These are phyloP conservation scores for Eonycteris spelaea DNA, from an alignment of 2,113 vertebrate genomes.

Conservation along the genomic window DNA sequence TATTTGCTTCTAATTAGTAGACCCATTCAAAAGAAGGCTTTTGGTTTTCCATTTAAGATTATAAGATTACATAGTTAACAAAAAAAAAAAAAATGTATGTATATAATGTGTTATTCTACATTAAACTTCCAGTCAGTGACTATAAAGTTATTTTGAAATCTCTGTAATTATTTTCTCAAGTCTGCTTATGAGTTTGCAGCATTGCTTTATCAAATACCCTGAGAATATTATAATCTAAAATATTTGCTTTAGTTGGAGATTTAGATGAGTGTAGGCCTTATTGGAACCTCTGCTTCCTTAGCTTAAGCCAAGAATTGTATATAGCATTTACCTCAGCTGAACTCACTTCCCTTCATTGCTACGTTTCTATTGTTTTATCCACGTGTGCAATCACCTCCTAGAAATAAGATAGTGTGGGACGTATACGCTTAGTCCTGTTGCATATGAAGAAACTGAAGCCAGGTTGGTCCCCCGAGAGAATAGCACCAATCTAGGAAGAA, in stretches of 20 bases:
- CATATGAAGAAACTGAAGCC: background rate
- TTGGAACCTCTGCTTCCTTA: background rate
- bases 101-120: background rate
- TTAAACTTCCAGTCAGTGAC: background rate
- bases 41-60: background rate
- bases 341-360: background rate
- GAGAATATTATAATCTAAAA: background rate
- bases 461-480: background rate
- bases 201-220: slow-evolving; percentile 1
- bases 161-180: background rate
- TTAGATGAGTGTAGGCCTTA: background rate
- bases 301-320: background rate
- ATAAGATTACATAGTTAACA: background rate
- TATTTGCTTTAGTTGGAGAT: background rate
- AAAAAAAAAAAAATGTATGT: background rate
- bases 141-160: background rate
- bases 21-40: background rate
- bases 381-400: rapidly evolving
- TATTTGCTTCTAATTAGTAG: background rate
- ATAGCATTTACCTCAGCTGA: background rate
- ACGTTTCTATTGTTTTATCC: background rate
- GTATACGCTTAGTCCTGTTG: background rate
- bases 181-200: background rate
- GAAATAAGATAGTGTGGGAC: background rate
- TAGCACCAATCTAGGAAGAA: background rate